Conservation (phyloP, 2,113 vertebrate genomes). For the Ammospiza nelsoni region DNA sequence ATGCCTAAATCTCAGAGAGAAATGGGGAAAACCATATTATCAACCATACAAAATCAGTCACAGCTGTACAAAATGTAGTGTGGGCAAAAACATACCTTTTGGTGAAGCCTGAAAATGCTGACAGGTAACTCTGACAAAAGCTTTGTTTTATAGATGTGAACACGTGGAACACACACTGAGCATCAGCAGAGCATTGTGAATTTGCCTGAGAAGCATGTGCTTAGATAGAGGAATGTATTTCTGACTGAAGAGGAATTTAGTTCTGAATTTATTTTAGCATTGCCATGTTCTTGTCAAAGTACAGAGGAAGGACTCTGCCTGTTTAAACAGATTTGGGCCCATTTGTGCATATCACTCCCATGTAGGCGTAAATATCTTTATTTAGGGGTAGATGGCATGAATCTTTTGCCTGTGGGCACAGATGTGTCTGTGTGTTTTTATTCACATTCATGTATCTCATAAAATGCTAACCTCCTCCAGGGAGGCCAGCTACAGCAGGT, state of each 20-base stretch:
- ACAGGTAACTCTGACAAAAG: background rate
- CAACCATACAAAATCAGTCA: background rate
- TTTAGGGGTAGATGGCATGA: background rate
- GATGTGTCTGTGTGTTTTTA: background rate
- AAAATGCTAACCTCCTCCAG: background rate
- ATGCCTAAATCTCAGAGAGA: background rate
- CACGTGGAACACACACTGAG: background rate
- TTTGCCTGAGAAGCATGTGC: background rate
- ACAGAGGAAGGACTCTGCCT: background rate
- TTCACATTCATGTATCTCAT: fast-evolving
- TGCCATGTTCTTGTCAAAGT: background rate
- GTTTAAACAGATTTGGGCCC: background rate
- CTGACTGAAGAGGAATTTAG: background rate
- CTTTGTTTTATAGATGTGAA: background rate
- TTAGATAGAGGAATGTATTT: background rate
- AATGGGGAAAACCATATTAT: background rate
- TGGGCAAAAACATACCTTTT: background rate
- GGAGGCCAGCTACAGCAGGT: background rate
- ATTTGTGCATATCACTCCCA: background rate
- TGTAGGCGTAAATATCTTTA: background rate
- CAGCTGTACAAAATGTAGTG: background rate
- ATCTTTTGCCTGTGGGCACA: background rate
- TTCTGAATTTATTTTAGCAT: background rate
- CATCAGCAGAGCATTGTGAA: background rate
- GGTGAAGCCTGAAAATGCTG: background rate